phyloP scores from a whole-genome alignment of 2,888 invertebrate species.

The Girardia tigrina region DNA sequence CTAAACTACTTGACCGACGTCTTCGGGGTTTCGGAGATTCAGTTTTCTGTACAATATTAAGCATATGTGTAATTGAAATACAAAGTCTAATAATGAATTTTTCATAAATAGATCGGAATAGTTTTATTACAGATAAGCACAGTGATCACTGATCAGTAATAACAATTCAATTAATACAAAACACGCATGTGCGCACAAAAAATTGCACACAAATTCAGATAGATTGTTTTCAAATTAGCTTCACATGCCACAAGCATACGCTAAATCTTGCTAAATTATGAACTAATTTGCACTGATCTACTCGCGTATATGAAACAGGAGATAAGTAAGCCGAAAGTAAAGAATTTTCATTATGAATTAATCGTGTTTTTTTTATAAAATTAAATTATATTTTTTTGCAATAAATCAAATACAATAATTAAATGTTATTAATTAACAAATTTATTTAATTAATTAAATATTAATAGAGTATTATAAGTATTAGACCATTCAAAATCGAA shows the following conservation, averaged over 20 bases:
- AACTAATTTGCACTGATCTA: neutral
- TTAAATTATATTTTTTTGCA: no score
- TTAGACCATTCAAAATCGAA: no score
- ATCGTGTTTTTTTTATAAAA: no score
- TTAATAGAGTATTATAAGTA: no score
- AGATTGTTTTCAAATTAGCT: neutral
- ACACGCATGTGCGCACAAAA: neutral
- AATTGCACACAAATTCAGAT: neutral
- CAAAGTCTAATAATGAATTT: neutral
- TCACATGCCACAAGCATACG: neutral
- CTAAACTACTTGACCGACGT: neutral
- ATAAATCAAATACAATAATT: no score
- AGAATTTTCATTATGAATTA: no score
- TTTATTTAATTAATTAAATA: no score
- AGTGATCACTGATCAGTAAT: constrained; percentile 23
- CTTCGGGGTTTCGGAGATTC: neutral
- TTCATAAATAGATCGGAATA: constrained; percentile 18
- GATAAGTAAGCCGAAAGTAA: no score
- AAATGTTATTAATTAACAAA: no score
- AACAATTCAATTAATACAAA: constrained; percentile 17
- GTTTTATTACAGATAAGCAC: constrained; percentile 12
- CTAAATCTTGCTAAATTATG: neutral
- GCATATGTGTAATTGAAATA: neutral
- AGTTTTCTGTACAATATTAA: neutral
- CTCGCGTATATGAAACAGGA: neutral